phyloP scores from a whole-genome alignment of 35 echinoderm and acorn worm genomes.

The Heliocidaris tuberculata region DNA sequence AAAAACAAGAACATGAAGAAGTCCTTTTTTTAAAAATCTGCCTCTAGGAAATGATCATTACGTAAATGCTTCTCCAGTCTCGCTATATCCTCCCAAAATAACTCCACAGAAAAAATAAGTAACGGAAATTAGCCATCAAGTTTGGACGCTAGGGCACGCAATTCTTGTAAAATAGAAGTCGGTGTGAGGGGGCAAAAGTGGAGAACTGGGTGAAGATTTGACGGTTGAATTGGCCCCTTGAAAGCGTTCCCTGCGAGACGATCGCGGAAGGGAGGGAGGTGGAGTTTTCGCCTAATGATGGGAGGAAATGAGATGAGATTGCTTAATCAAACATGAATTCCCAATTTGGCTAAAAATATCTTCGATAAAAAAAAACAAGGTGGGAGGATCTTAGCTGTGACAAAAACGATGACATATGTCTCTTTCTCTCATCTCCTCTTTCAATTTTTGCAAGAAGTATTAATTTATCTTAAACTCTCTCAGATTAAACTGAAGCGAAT shows the following conservation, averaged over 20 bases:
- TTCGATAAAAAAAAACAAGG: neutral
- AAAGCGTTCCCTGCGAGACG: neutral
- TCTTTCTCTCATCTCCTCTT: no score
- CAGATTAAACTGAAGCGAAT: no score
- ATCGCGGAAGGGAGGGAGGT: neutral
- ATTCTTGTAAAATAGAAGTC: neutral
- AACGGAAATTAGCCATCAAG: slow-evolving; percentile 16
- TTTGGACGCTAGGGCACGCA: neutral
- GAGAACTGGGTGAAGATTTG: neutral
- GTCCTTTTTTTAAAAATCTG: neutral
- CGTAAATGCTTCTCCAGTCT: neutral
- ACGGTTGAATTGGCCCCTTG: neutral
- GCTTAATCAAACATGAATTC: neutral
- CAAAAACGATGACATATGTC: no score
- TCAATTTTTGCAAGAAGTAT: no score
- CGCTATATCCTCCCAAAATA: neutral
- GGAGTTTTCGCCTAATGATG: neutral
- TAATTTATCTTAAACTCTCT: no score
- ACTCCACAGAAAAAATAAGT: neutral
- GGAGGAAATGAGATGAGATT: neutral
- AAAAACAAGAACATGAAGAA: no score
- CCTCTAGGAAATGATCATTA: neutral
- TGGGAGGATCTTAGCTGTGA: no score
- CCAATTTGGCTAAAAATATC: neutral
- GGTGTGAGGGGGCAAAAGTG: neutral